A percentile compares a stretch with the other conserved stretches of the same genome.
phyloP scores from a whole-genome alignment of 2,797 vertebrate species.

The Acanthiza pusilla region DNA sequence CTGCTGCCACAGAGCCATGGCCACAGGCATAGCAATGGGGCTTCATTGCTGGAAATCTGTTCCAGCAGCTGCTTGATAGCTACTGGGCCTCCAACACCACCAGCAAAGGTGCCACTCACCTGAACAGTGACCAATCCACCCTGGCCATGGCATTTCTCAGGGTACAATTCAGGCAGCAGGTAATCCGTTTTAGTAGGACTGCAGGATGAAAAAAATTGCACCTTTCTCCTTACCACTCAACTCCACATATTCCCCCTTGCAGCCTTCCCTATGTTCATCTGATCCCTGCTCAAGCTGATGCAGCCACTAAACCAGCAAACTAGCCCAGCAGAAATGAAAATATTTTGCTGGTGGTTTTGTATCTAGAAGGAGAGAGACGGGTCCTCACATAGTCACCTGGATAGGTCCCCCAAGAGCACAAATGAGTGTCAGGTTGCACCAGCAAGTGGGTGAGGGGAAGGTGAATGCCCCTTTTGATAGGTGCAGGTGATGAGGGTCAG shows the following conservation, averaged over 20 bases:
- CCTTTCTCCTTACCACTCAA: neutral
- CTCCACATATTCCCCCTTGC: neutral
- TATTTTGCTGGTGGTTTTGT: neutral
- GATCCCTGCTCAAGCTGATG: neutral
- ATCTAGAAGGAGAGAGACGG: neutral
- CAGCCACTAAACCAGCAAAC: neutral
- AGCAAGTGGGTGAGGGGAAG: neutral
- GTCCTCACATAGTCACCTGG: accelerated
- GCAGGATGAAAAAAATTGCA: neutral
- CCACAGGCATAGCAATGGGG: neutral
- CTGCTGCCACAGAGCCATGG: accelerated
- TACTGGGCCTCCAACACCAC: neutral
- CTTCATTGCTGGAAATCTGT: neutral
- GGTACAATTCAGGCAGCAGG: neutral
- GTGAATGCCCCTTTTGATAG: neutral
- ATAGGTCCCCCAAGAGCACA: neutral
- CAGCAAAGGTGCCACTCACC: neutral
- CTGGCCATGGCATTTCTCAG: neutral
- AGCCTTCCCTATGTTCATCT: neutral
- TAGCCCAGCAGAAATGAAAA: neutral
- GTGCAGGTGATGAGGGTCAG: neutral
- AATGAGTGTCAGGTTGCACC: neutral
- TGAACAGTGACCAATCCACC: neutral
- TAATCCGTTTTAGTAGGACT: neutral
- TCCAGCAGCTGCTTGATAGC: neutral